Base-by-base conservation (phyloP, 2,888 invertebrate genomes). In the Drosophila limbata region DNA sequence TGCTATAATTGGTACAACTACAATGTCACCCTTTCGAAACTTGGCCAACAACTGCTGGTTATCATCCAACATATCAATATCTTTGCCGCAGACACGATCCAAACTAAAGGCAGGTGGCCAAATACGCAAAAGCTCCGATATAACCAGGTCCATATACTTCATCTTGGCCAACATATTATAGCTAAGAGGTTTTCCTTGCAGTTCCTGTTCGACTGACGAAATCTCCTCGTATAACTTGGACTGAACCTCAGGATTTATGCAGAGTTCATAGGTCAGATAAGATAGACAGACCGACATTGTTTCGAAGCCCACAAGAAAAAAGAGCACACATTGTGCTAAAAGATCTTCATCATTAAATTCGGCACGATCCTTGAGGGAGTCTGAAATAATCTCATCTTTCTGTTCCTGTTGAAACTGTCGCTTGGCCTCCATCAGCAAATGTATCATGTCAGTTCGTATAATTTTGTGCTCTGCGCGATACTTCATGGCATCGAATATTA, bases 221-320 rank as follows among this genome's bases (percentile, higher is more conserved):
- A 95, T 93, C 90, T 95, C 95, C 5, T 92, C 78, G 0, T 92
- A 92, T 1, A 95, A 86, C 42, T 88, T 92, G 1, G 93, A 91
- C 83, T 95, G 95, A 0, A 94, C 89, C 0, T 94, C 94, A 1
- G 93, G 93, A 89, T 95, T 93, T 2, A 93, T 21, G 0, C 94
- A 94, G 21, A 95, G 83, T 84, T 95, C 95, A 60, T 94, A 92
- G 0, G 94, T 88, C 0, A 93, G 78, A 72, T 94, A 94, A 0
- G 93, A 88, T 88, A 94, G 91, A 0, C 92, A 62, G 0, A 73
- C 56, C 1, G 91, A 81, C 21, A 89, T 87, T 0, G 94, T 93
- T 15, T 94, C 94, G 19, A 94, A 94, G 0, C 94, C 94, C 35
- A 94, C 94, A 3, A 94, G 77, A 74, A 94, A 94, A 87, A 94